Evolutionary conservation across 35 echinoderm and acorn worm species (phyloP).

Genomic region (Amphiura filiformis): DNA sequence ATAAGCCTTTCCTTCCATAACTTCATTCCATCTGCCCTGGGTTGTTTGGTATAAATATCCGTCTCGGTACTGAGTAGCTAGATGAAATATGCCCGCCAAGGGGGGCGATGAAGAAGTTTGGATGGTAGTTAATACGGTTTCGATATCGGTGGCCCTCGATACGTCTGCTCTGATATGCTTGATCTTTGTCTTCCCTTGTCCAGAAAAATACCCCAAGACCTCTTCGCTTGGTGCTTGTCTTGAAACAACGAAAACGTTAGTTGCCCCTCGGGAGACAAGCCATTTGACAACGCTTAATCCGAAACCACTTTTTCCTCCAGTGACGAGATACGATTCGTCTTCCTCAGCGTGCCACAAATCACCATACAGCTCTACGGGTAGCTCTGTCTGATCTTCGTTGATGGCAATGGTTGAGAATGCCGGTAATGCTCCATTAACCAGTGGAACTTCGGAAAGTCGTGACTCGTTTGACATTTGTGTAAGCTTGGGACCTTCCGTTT

Average conservation of each 20-base stretch:
- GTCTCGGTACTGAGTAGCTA: conserved; percentile 51
- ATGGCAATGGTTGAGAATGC: neutral
- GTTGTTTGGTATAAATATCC: conserved; percentile 19
- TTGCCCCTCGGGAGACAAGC: conserved; percentile 40
- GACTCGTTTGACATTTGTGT: neutral
- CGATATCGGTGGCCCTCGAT: neutral
- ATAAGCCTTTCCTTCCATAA: conserved; percentile 50
- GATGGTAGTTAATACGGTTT: conserved; percentile 17
- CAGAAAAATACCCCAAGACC: neutral
- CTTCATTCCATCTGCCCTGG: conserved; percentile 30
- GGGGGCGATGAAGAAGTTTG: neutral
- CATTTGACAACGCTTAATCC: conserved; percentile 54
- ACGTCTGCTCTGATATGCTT: conserved; percentile 33
- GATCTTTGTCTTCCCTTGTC: neutral
- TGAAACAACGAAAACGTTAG: conserved; percentile 25
- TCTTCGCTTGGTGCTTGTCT: conserved; percentile 8
- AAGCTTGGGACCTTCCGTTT: too few species aligned
- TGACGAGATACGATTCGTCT: conserved; percentile 47
- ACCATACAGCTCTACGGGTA: neutral
- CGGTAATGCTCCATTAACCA: neutral
- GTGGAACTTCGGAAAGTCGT: neutral
- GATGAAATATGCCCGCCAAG: conserved; percentile 59
- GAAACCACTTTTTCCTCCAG: conserved; percentile 70
- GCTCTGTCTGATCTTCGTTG: neutral
- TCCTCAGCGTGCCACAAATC: neutral